phyloP scores from a whole-genome alignment of 64 coral and sea anemone genomes.

The Hydrozoanthus tunicans region DNA sequence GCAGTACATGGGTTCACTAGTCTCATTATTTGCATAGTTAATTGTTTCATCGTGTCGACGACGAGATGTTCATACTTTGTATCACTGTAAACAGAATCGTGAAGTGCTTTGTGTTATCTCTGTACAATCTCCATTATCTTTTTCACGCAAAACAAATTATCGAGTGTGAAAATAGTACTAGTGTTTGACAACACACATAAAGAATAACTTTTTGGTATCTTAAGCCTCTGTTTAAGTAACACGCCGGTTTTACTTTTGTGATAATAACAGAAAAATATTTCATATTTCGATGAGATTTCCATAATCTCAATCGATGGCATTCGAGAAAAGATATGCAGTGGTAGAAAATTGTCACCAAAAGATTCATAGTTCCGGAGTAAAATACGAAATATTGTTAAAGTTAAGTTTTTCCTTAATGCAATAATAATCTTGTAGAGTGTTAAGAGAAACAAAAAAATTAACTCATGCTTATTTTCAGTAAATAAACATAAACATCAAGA shows the following conservation, averaged over 20 bases:
- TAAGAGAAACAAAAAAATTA: neutral
- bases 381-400: constrained; percentile 6
- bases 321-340: neutral
- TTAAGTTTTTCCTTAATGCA: constrained; percentile 44
- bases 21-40: constrained; percentile 37
- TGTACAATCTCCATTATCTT: constrained; percentile 52
- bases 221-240: neutral
- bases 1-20: neutral
- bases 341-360: constrained; percentile 8
- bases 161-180: constrained; percentile 41
- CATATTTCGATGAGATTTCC: neutral
- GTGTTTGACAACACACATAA: constrained; percentile 22
- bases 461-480: neutral
- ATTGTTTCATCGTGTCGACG: constrained; percentile 49
- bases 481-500: neutral
- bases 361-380: constrained; percentile 56
- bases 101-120: constrained; percentile 31
- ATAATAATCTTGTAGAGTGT: neutral
- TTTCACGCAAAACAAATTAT: constrained; percentile 64
- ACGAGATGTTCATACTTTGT: neutral
- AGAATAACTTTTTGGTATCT: neutral
- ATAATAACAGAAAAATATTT: neutral
- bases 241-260: neutral
- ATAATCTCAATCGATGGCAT: constrained; percentile 3
- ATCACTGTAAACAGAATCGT: constrained; percentile 47